phyloP scores from a whole-genome alignment of 1,140 invertebrate genomes.

The Lordiphosa collinella region DNA sequence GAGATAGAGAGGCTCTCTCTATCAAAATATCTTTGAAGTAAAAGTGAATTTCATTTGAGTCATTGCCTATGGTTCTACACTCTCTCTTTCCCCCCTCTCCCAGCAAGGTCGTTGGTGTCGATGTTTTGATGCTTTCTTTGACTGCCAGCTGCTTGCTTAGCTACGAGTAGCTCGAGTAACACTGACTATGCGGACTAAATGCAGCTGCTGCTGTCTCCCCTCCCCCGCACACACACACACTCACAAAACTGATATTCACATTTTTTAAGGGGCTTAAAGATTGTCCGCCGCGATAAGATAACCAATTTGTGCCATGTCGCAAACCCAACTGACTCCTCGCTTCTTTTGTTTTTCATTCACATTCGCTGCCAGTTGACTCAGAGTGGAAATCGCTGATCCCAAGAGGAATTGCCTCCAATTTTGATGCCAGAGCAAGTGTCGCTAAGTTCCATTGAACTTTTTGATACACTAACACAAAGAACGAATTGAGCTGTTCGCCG shows the following conservation, averaged over 20 bases:
- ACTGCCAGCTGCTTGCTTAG: slow-evolving; percentile 3
- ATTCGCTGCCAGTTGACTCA: slow-evolving; percentile 15
- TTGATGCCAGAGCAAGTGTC: slow-evolving; percentile 49
- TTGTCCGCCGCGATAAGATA: slow-evolving; percentile 30
- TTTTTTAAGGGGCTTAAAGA: not conserved
- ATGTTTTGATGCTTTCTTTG: slow-evolving; percentile 16
- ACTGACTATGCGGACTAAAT: slow-evolving; percentile 6
- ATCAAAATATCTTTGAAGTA: slow-evolving; percentile 19
- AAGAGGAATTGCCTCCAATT: slow-evolving; percentile 15
- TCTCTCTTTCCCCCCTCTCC: not conserved
- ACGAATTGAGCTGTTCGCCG: slow-evolving; percentile 59
- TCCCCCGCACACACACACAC: not conserved
- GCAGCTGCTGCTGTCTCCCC: not conserved
- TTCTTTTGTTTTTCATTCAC: not conserved
- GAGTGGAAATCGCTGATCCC: not conserved
- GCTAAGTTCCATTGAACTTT: slow-evolving; percentile 66
- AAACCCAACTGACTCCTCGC: not conserved
- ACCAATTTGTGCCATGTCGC: slow-evolving; percentile 7
- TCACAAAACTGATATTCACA: not conserved
- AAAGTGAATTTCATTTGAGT: slow-evolving; percentile 66
- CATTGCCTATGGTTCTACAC: slow-evolving; percentile 23
- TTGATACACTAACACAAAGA: slow-evolving; percentile 5
- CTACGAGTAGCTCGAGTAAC: not conserved
- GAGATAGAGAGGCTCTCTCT: not conserved
- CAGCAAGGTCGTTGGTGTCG: slow-evolving; percentile 42